phyloP scores from a whole-genome alignment of 2,888 invertebrate genomes.

The Ceratothoa steindachneri region DNA sequence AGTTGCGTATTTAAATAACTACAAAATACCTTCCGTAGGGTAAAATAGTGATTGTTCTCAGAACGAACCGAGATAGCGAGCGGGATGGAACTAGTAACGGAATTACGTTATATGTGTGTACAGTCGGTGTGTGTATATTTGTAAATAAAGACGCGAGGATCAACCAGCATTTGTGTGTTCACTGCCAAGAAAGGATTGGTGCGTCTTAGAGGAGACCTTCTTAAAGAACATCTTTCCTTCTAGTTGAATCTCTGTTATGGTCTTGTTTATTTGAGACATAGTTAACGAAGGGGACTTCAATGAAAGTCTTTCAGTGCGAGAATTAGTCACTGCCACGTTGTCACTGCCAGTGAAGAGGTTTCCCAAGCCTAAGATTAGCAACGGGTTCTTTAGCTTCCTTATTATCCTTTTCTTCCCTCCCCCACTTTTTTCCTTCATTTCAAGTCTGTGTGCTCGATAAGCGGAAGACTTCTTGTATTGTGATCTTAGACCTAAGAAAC shows the following conservation, averaged over 20 bases:
- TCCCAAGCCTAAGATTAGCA: background rate
- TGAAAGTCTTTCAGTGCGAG: constrained; percentile 7
- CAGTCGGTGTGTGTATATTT: background rate
- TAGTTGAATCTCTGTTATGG: background rate
- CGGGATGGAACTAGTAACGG: background rate
- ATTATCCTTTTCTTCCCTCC: background rate
- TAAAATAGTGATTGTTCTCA: background rate
- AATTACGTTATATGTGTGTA: background rate
- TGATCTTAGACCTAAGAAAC: background rate
- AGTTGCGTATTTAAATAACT: too few relatives aligned
- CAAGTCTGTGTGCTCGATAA: background rate
- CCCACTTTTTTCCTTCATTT: background rate
- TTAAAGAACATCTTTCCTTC: constrained; percentile 4
- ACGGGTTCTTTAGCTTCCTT: background rate
- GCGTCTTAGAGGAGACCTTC: background rate
- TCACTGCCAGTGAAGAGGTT: constrained; percentile 13
- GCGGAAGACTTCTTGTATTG: background rate
- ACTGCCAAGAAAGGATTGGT: background rate
- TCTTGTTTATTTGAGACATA: background rate
- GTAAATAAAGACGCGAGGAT: background rate
- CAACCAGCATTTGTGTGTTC: constrained; percentile 6
- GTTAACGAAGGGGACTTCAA: background rate
- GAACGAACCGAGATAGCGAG: background rate
- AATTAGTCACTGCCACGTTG: constrained; percentile 5
- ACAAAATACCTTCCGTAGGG: background rate